Evolutionary conservation across 2,113 vertebrate species (phyloP).

Genomic region (Tylochromis polylepis): DNA sequence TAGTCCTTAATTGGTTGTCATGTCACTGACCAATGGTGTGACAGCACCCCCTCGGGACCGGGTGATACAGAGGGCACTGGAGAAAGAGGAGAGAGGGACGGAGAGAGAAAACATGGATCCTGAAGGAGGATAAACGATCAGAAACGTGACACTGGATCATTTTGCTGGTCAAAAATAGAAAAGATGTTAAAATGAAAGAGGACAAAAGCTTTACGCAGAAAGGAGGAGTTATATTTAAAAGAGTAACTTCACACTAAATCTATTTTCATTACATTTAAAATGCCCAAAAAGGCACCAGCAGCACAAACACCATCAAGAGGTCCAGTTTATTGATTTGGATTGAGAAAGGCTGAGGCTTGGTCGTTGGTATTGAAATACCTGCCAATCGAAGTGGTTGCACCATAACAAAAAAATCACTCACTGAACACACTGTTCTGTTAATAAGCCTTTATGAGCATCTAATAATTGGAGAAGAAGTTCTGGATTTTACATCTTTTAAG

Average conservation of each 20-base stretch:
- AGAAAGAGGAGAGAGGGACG: not conserved
- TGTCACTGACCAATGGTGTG: constrained; percentile 49
- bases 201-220: not conserved
- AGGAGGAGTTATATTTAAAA: not conserved
- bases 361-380: not conserved
- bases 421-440: not conserved
- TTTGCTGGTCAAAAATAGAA: not conserved
- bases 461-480: not conserved
- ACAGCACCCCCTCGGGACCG: constrained; percentile 44
- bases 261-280: not conserved
- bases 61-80: constrained; percentile 48
- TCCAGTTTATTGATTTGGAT: not conserved
- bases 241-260: not conserved
- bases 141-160: not conserved
- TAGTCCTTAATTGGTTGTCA: constrained; percentile 67
- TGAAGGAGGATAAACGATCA: not conserved
- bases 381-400: not conserved
- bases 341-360: not conserved
- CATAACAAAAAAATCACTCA: not conserved
- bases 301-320: not conserved
- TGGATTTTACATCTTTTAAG: no score
- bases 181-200: not conserved
- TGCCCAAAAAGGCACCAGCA: not conserved
- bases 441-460: not conserved
- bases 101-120: not conserved